Conservation (phyloP, 1,140 invertebrate genomes). For the Dendrolimus punctatus region DNA sequence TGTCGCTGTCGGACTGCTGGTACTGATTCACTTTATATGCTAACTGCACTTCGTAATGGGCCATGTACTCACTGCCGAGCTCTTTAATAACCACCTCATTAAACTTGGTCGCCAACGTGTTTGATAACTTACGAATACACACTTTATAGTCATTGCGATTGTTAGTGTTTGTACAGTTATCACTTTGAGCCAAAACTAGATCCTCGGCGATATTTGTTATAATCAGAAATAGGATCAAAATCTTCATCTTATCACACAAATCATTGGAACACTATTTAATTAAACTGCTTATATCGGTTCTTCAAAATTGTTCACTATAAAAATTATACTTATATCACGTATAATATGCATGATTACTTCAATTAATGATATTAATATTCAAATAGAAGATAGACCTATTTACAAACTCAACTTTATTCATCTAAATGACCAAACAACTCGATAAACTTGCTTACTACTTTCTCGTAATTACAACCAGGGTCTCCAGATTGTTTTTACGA, state of each 20-base stretch:
- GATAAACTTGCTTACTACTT: too few relatives aligned
- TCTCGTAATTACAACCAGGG: too few relatives aligned
- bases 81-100: constrained; percentile 52
- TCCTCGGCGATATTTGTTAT: constrained; percentile 17
- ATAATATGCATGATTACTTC: too few relatives aligned
- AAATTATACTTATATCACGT: too few relatives aligned
- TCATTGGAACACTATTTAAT: constrained; percentile 14
- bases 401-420: too few relatives aligned
- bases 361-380: too few relatives aligned
- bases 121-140: constrained; percentile 43
- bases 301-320: too few relatives aligned
- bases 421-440: too few relatives aligned
- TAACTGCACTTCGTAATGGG: constrained; percentile 46
- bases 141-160: constrained; percentile 46
- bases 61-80: constrained; percentile 51
- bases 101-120: constrained; percentile 49
- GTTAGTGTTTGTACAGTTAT: constrained; percentile 43
- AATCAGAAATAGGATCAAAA: constrained; percentile 42
- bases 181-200: constrained; percentile 36
- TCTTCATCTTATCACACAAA: constrained; percentile 52
- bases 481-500: too few relatives aligned
- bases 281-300: too few relatives aligned
- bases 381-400: too few relatives aligned
- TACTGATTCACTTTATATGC: constrained; percentile 48
- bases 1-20: constrained; percentile 36